Conservation (phyloP, 2,113 vertebrate species). For the Harpagus bidentatus region DNA sequence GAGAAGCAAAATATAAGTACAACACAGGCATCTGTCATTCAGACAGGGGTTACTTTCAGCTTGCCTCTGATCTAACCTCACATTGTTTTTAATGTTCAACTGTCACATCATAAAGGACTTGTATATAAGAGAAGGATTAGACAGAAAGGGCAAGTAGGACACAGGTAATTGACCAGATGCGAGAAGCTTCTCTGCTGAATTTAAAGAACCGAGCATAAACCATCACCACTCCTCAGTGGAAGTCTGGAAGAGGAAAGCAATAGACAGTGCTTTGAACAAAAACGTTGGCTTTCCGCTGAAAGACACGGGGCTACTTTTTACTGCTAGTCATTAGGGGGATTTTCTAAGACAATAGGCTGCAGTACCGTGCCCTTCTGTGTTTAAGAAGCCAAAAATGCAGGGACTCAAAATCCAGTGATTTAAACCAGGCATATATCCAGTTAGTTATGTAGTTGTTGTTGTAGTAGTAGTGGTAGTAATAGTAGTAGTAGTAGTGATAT, state of each 20-base stretch:
- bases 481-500: background rate
- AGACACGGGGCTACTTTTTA: background rate
- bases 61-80: conserved; percentile 41
- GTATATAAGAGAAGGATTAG: conserved; percentile 30
- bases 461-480: background rate
- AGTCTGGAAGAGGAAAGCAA: background rate
- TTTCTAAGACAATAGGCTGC: background rate
- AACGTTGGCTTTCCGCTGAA: background rate
- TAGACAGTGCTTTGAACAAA: background rate
- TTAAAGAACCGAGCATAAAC: conserved; percentile 13
- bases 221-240: background rate
- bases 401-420: background rate
- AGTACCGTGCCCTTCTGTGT: background rate
- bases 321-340: background rate
- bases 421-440: background rate
- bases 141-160: conserved; percentile 53
- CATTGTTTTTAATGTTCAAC: conserved; percentile 59
- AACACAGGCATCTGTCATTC: conserved; percentile 41
- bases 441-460: background rate
- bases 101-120: conserved; percentile 50
- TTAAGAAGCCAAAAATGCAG: background rate
- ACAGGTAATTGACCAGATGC: conserved; percentile 52
- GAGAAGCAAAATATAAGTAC: conserved; percentile 17
- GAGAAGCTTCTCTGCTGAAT: conserved; percentile 28
- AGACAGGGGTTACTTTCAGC: conserved; percentile 52